Conservation (phyloP, 2,797 vertebrate genomes). For the Dendrocincla tyrannina region DNA sequence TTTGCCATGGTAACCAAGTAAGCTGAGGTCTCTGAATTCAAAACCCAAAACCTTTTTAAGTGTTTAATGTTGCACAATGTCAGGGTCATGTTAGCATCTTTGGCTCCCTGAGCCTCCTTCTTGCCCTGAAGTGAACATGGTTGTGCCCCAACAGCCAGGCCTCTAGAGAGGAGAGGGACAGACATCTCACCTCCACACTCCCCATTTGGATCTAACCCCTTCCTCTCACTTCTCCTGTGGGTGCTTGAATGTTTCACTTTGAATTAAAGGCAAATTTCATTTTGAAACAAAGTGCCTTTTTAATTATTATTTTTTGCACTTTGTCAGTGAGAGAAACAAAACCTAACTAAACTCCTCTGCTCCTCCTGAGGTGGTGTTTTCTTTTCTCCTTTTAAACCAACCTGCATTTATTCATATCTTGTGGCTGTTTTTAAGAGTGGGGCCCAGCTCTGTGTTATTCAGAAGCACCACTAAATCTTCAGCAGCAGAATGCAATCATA, state of each 20-base stretch:
- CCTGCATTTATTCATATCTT: not conserved
- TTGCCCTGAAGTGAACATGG: not conserved
- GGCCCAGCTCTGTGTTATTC: conserved; percentile 34
- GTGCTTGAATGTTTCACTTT: not conserved
- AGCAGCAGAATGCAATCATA: not conserved
- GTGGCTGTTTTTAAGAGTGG: conserved; percentile 54
- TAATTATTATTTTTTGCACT: not conserved
- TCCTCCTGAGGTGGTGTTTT: not conserved
- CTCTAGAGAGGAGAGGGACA: not conserved
- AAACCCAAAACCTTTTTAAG: conserved; percentile 46
- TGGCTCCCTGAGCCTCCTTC: not conserved
- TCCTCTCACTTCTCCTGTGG: not conserved
- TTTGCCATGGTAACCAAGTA: conserved; percentile 64
- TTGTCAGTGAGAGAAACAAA: not conserved
- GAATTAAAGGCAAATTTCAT: not conserved
- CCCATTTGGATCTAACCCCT: not conserved
- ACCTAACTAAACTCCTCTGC: not conserved
- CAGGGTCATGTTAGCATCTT: not conserved
- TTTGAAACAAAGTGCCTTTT: not conserved
- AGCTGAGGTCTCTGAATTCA: conserved; percentile 34
- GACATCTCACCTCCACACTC: not conserved
- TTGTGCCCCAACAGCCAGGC: not conserved
- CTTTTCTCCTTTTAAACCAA: not conserved
- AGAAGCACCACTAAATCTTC: not conserved
- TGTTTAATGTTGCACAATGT: not conserved